Evolutionary conservation across 2,888 invertebrate species (phyloP).

Genomic region (Chrysolina haemoptera): DNA sequence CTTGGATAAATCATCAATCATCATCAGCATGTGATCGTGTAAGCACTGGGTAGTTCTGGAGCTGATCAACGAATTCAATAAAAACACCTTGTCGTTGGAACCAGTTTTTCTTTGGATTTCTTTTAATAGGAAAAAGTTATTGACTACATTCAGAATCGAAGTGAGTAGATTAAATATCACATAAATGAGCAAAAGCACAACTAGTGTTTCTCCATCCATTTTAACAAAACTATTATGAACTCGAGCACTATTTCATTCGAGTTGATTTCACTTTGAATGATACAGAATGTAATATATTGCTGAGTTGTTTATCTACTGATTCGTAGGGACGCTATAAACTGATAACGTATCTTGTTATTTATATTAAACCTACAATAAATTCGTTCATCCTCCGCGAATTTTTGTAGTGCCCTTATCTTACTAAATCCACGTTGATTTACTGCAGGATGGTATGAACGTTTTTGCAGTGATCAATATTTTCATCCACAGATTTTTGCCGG

Average conservation of each 20-base stretch:
- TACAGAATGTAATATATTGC: too few species aligned
- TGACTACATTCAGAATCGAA: constrained; percentile 14
- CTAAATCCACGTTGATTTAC: neutral
- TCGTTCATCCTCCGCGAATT: neutral
- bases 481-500: too few species aligned
- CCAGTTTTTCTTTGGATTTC: neutral
- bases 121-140: constrained; percentile 14
- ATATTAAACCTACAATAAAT: neutral
- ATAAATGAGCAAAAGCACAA: constrained; percentile 23
- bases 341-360: constrained; percentile 3
- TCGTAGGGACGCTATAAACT: neutral
- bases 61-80: constrained; percentile 20
- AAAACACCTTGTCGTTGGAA: neutral
- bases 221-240: neutral
- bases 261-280: neutral
- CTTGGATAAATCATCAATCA: neutral
- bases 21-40: neutral
- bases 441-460: neutral
- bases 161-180: constrained; percentile 24
- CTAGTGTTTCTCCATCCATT: constrained; percentile 28
- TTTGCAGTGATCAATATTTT: neutral
- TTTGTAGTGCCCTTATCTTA: neutral
- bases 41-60: constrained; percentile 13
- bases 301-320: neutral
- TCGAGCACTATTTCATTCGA: neutral